Conservation (phyloP, 2,888 invertebrate species). For the Phaonia tiefii region DNA sequence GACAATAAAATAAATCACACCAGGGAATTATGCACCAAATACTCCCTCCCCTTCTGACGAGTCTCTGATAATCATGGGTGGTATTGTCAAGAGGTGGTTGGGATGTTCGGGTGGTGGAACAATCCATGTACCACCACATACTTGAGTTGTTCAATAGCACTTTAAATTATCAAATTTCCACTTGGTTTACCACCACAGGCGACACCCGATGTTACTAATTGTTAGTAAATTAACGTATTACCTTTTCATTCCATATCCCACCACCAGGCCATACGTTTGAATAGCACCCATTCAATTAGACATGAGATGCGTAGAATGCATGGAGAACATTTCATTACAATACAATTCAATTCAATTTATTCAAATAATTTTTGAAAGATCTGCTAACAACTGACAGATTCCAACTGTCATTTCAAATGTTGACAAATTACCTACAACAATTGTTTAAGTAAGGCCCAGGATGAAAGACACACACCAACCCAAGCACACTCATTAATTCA, state of each 20-base stretch:
- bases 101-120: slow-evolving; percentile 1
- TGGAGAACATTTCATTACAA: too few relatives aligned
- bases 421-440: slow-evolving; percentile 36
- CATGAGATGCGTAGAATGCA: neutral
- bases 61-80: neutral
- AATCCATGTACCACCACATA: slow-evolving; percentile 5
- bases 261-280: slow-evolving; percentile 1
- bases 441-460: neutral
- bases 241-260: slow-evolving; percentile 36
- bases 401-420: slow-evolving; percentile 55
- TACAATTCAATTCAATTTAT: slow-evolving; percentile 30
- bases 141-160: slow-evolving; percentile 45
- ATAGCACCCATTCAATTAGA: slow-evolving; percentile 36
- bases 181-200: slow-evolving; percentile 62
- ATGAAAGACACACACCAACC: slow-evolving; percentile 9
- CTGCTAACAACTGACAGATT: slow-evolving; percentile 65
- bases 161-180: slow-evolving; percentile 59
- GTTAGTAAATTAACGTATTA: slow-evolving; percentile 67
- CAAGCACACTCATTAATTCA: slow-evolving; percentile 57
- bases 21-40: slow-evolving; percentile 55
- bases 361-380: slow-evolving; percentile 34
- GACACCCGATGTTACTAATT: slow-evolving; percentile 67
- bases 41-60: slow-evolving; percentile 25
- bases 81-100: slow-evolving; percentile 1
- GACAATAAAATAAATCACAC: slow-evolving; percentile 62